A percentile compares a stretch with the other conserved stretches of the same genome.
Conservation (phyloP, 2,113 vertebrate genomes). For the Lepus timidus region DNA sequence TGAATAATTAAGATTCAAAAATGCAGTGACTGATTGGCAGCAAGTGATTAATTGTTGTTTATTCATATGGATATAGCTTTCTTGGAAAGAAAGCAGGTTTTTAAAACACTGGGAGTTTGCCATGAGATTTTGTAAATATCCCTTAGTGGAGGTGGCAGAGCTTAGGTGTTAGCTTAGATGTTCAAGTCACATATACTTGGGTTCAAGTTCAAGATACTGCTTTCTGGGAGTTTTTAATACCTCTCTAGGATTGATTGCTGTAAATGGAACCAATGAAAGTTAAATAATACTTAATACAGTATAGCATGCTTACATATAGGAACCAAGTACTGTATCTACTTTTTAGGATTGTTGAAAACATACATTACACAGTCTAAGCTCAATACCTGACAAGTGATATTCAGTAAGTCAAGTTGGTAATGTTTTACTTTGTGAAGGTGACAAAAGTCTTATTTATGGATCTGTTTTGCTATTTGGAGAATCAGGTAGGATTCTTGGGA, state of each 20-base stretch:
- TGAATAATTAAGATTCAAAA: slow-evolving; percentile 57
- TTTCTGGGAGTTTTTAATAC: background rate
- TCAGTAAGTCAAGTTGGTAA: background rate
- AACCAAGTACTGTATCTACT: background rate
- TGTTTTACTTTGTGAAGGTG: slow-evolving; percentile 33
- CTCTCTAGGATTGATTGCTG: background rate
- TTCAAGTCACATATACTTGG: background rate
- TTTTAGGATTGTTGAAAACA: background rate
- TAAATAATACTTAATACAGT: background rate
- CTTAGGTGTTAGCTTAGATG: background rate
- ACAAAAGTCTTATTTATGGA: background rate
- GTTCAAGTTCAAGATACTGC: background rate
- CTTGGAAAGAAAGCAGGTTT: slow-evolving; percentile 10
- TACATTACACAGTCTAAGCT: background rate
- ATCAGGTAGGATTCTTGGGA: background rate
- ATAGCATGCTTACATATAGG: background rate
- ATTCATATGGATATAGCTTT: slow-evolving; percentile 60
- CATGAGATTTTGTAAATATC: background rate
- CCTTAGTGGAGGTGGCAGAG: background rate
- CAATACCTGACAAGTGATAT: background rate
- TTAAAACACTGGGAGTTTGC: background rate
- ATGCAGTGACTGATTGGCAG: slow-evolving; percentile 57
- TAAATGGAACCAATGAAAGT: background rate
- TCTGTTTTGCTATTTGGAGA: background rate
- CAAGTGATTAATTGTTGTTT: slow-evolving; percentile 47